Base-by-base conservation (phyloP, 2,113 vertebrate genomes). In the Sminthopsis crassicaudata region DNA sequence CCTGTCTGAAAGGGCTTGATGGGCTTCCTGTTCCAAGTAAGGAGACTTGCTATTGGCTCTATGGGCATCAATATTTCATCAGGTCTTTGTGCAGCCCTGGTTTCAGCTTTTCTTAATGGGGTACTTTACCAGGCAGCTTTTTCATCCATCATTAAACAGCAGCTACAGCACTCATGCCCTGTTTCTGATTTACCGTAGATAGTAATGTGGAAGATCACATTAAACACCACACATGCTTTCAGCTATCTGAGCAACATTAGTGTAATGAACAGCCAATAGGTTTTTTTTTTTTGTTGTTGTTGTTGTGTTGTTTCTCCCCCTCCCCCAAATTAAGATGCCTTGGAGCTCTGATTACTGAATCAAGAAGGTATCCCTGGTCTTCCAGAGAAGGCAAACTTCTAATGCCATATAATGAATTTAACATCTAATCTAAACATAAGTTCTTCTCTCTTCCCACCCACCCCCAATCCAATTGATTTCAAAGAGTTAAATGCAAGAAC, bases 101-200 rank as follows among this genome's bases (percentile, higher is more conserved):
- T 97, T 98, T 98, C 98, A 98, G 98, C 98, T 99, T 98, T 98
- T 99, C 98, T 98, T 99, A 99, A 99, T 99, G 99, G 98, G 98
- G 99, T 98, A 99, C 99, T 99, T 99, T 99, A 99, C 98, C 98
- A 99, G 98, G 97, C 98, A 98, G 98, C 98, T 98, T 98, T 98
- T 99, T 98, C 98, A 99, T 98, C 98, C 98, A 98, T 99, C 99
- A 99, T 99, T 99, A 99, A 99, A 99, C 98, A 99, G 98, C 98
- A 98, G 98, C 98, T 98, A 95, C 95, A 97, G 95, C 93, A 96
- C 92, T 97, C 93, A 96, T 98, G 96, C 97, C 97, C 98, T 97
- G 98, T 98, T 98, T 98, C 98, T 98, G 98, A 98, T 98, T 99
- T 98, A 99, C 98, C 95, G 94, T 98, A 98, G 98, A 98, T 98